Base-by-base conservation (phyloP, 2,113 vertebrate genomes). In the Brachyhypopomus occidentalis region DNA sequence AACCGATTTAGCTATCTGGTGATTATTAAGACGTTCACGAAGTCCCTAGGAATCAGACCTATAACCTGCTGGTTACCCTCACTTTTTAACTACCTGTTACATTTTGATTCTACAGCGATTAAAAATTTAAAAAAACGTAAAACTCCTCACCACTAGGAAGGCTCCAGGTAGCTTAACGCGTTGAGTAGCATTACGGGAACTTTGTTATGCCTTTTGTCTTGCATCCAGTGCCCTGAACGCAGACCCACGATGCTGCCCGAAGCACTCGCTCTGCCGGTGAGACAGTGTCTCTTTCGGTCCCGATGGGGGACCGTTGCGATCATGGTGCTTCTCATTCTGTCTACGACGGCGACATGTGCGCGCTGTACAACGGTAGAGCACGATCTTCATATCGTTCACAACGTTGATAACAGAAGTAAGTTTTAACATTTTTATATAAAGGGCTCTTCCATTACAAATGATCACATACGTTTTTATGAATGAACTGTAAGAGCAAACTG, bases 371-470 rank as follows among this genome's bases (percentile, higher is more conserved):
- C 93, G 0, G 91, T 94, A 84, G 95, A 95, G 87, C 95, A 96
- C 59, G 94, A 96, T 84, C 94, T 96, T 88, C 95, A 95, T 88
- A 95, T 93, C 23, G 89, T 94, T 71, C 93, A 94, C 86, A 95
- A 96, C 62, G 94, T 96, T 75, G 95, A 96, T 90, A 95, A 95
- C 89, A 96, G 96, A 94, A 96, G 96, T 97, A 94, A 93, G 95
- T 56, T 19, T 19, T 20, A 1, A 2, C 8, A n/a, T 55, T n/a
- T 52, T 45, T 52, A 38, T 20, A 70, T 9, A 41, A 12, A 8
- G 16, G 19, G 19, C 14, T 12, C 5, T 45, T 36, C 30, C 34
- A 19, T 55, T 4, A 67, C 45, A 14, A 52, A 52, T 52, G 12
- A 52, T 52, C 45, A 14, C 2, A n/a, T 58, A 17, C 34, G 23